Conservation (phyloP, 2,113 vertebrate species). For the Anoura caudifer region DNA sequence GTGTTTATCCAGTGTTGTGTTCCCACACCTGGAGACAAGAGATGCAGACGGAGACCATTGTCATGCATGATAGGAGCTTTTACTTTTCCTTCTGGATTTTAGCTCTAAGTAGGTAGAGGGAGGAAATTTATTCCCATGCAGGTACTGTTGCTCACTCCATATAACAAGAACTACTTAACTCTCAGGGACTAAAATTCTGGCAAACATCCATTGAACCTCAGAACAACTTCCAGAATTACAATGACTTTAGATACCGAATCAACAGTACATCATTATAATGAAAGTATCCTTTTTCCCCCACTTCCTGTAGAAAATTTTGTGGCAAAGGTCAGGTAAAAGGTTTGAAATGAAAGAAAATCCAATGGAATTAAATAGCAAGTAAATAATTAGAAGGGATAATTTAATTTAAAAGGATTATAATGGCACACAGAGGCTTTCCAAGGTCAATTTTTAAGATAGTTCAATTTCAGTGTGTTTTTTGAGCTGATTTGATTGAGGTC, state of each 20-base stretch:
- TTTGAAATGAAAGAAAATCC: conserved; percentile 54
- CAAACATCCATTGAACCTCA: conserved; percentile 48
- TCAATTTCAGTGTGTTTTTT: conserved; percentile 50
- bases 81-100: not conserved
- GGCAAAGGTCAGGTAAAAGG: conserved; percentile 42
- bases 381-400: conserved; percentile 50
- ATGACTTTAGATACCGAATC: conserved; percentile 43
- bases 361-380: conserved; percentile 58
- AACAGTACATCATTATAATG: conserved; percentile 50
- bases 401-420: conserved; percentile 55
- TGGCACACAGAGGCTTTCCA: not conserved
- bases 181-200: conserved; percentile 44
- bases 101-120: not conserved
- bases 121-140: conserved; percentile 42
- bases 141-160: not conserved
- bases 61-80: not conserved
- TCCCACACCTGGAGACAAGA: not conserved
- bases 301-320: not conserved
- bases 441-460: conserved; percentile 37
- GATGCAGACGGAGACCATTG: not conserved
- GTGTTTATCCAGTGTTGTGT: not conserved
- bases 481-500: conserved; percentile 32
- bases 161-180: conserved; percentile 55
- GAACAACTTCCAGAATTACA: conserved; percentile 59
- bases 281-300: not conserved